Conservation (phyloP, 2,797 vertebrate genomes). For the Sarcoramphus papa region DNA sequence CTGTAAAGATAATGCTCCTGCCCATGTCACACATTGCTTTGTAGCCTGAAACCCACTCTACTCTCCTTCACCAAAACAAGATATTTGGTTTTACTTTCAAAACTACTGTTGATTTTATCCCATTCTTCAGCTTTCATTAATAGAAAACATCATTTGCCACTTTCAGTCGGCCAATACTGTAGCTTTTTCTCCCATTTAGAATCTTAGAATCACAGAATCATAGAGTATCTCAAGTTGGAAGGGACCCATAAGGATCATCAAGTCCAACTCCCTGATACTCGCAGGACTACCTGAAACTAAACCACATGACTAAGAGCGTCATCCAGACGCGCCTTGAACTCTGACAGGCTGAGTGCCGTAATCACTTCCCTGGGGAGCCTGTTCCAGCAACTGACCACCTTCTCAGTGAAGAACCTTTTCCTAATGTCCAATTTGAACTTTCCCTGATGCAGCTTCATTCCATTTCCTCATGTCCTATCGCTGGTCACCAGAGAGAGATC, state of each 20-base stretch:
- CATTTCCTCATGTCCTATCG: accelerated
- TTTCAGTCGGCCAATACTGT: neutral
- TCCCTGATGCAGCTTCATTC: neutral
- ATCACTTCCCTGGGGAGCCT: neutral
- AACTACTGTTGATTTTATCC: neutral
- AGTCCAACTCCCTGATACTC: neutral
- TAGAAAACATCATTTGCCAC: neutral
- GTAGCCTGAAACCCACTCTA: neutral
- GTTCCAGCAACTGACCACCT: neutral
- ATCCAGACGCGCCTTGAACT: neutral
- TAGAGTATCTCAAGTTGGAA: neutral
- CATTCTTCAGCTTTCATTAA: neutral
- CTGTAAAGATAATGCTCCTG: neutral
- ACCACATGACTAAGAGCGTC: neutral
- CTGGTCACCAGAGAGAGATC: neutral
- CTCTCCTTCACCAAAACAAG: neutral
- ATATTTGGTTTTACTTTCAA: neutral
- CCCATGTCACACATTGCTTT: neutral
- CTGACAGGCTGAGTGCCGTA: neutral
- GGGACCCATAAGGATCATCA: neutral
- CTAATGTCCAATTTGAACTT: neutral
- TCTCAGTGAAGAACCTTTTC: neutral
- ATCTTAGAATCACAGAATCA: neutral
- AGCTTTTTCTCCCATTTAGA: neutral
- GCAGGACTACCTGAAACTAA: neutral